Percentiles rank a stretch among this genome's conserved stretches.
Conservation (phyloP, 2,888 invertebrate species). For the Parelbella ahira region DNA sequence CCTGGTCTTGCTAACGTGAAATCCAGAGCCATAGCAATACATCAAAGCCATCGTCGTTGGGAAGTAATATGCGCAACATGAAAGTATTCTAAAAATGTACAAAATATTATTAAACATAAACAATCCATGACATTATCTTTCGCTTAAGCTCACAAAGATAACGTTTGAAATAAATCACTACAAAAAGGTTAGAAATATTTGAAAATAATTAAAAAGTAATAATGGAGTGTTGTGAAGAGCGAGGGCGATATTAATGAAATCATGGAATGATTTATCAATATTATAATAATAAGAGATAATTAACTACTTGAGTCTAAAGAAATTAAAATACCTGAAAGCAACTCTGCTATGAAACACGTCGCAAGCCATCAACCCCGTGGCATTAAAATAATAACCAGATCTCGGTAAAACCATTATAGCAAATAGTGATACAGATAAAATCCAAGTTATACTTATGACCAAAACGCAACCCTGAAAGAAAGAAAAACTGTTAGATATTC, state of each 20-base stretch:
- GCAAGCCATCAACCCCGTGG: conserved; percentile 91
- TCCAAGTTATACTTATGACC: conserved; percentile 92
- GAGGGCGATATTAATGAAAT: too few species aligned
- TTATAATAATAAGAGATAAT: too few species aligned
- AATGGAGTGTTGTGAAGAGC: too few species aligned
- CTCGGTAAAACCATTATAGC: conserved; percentile 90
- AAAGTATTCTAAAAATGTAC: conserved; percentile 86
- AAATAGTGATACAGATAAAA: conserved; percentile 90
- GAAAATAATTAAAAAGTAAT: too few species aligned
- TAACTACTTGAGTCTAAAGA: too few species aligned
- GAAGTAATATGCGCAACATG: conserved; percentile 93
- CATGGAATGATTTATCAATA: too few species aligned
- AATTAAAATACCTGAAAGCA: conserved; percentile 83
- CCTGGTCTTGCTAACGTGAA: conserved; percentile 91
- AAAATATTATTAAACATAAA: too few species aligned
- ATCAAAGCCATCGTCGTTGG: conserved; percentile 95
- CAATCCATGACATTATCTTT: too few species aligned
- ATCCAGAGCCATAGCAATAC: conserved; percentile 95
- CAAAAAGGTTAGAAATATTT: too few species aligned
- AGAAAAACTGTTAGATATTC: background rate
- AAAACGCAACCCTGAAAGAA: conserved; percentile 88
- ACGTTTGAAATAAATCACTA: conserved; percentile 1
- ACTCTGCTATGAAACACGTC: conserved; percentile 92
- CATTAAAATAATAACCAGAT: conserved; percentile 93
- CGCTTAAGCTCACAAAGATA: background rate